These are phyloP conservation scores for Cyclina sinensis DNA, from an alignment of 1,140 invertebrate genomes.

Conservation along the genomic window DNA sequence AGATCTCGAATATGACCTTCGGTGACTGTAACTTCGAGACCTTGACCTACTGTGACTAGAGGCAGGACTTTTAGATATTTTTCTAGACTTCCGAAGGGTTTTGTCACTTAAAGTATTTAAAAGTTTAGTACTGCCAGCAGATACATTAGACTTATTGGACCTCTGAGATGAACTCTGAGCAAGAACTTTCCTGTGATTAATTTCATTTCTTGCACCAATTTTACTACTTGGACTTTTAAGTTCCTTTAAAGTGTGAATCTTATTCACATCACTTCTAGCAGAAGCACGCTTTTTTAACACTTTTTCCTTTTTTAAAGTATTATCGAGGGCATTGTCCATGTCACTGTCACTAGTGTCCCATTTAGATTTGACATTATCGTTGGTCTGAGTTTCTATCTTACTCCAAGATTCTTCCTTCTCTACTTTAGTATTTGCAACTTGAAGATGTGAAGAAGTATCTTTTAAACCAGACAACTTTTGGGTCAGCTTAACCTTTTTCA, in stretches of 20 bases:
- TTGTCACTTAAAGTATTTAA: constrained; percentile 35
- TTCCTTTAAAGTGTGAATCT: constrained; percentile 37
- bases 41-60: constrained; percentile 71
- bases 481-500: constrained; percentile 43
- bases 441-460: constrained; percentile 8
- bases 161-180: constrained; percentile 42
- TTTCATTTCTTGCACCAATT: constrained; percentile 31
- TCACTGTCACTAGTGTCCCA: constrained; percentile 86
- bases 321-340: constrained; percentile 70
- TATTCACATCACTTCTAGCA: not conserved
- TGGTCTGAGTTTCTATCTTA: constrained; percentile 80
- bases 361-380: constrained; percentile 80
- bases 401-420: constrained; percentile 81
- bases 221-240: constrained; percentile 32
- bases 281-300: constrained; percentile 56
- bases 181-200: constrained; percentile 31
- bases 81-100: constrained; percentile 15
- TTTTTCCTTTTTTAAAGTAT: constrained; percentile 62
- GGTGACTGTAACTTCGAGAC: constrained; percentile 54
- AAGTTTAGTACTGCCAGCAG: constrained; percentile 48
- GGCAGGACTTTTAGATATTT: constrained; percentile 63
- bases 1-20: constrained; percentile 68
- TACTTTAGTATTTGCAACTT: constrained; percentile 31
- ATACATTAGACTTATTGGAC: constrained; percentile 64
- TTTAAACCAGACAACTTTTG: constrained; percentile 42